These are phyloP conservation scores for Actinostola sp. DNA, from an alignment of 92 coral and sea anemone genomes.

Conservation along the genomic window DNA sequence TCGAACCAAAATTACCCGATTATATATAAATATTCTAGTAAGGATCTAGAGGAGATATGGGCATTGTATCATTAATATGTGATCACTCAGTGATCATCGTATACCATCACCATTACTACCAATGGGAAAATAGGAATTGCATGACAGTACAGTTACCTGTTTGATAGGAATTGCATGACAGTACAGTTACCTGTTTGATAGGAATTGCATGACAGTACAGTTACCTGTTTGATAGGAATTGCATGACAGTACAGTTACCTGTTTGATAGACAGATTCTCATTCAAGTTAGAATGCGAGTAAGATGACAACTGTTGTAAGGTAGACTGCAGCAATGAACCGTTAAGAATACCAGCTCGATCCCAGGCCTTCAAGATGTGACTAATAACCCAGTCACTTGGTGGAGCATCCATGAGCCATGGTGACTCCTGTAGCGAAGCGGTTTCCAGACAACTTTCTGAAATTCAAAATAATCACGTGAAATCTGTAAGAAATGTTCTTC, in stretches of 20 bases:
- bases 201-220: too few relatives aligned
- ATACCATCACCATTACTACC: too few relatives aligned
- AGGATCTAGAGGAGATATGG: conserved; percentile 49
- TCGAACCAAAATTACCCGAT: too few relatives aligned
- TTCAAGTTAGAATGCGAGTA: conserved; percentile 30
- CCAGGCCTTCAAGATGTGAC: conserved; percentile 63
- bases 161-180: too few relatives aligned
- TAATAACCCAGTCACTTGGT: conserved; percentile 51
- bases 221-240: too few relatives aligned
- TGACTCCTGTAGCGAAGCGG: conserved; percentile 5
- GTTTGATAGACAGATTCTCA: conserved; percentile 24
- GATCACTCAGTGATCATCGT: neutral
- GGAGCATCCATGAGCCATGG: conserved; percentile 62
- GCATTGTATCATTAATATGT: neutral
- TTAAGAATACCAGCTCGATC: conserved; percentile 38
- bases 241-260: conserved; percentile 15
- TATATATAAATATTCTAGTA: conserved; percentile 57
- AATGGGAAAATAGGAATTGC: too few relatives aligned
- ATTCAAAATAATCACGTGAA: neutral
- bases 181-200: too few relatives aligned
- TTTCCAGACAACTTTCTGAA: conserved; percentile 20
- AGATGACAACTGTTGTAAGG: conserved; percentile 9
- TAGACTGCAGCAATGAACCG: neutral
- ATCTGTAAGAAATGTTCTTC: neutral
- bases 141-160: too few relatives aligned